Percentiles rank a stretch among this genome's conserved stretches.
These are phyloP conservation scores for Dolichoris vasculosae DNA, from an alignment of 1,140 invertebrate species.

Conservation along the genomic window DNA sequence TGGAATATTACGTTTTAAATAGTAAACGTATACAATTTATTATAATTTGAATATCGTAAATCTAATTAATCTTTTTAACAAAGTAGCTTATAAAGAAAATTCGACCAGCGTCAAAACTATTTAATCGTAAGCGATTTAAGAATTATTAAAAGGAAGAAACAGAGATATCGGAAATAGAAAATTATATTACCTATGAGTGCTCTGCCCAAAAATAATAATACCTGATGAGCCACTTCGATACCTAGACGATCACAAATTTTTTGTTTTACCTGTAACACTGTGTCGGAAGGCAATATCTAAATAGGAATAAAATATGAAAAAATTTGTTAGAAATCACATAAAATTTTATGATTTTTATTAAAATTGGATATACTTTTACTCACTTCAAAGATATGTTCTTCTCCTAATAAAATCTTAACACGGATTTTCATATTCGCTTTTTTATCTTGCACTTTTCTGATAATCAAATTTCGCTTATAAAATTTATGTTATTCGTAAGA, in stretches of 20 bases:
- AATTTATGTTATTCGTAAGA: constrained; percentile 25
- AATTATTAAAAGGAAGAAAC: background rate
- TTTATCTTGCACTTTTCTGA: constrained; percentile 24
- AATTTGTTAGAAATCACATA: background rate
- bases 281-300: constrained; percentile 69
- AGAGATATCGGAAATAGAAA: background rate
- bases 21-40: no score
- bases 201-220: constrained; percentile 68
- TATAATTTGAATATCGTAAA: no score
- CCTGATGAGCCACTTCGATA: constrained; percentile 69
- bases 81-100: no score
- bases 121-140: background rate
- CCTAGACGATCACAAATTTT: constrained; percentile 67
- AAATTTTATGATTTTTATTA: constrained; percentile 1
- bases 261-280: constrained; percentile 68
- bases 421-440: constrained; percentile 64
- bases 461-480: constrained; percentile 31
- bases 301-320: constrained; percentile 25
- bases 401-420: constrained; percentile 66
- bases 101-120: background rate
- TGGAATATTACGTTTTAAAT: no score
- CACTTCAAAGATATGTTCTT: constrained; percentile 67
- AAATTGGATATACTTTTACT: constrained; percentile 50
- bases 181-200: constrained; percentile 64
- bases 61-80: no score